phyloP scores from a whole-genome alignment of 2,113 vertebrate species.

The Cryptotis parvus region DNA sequence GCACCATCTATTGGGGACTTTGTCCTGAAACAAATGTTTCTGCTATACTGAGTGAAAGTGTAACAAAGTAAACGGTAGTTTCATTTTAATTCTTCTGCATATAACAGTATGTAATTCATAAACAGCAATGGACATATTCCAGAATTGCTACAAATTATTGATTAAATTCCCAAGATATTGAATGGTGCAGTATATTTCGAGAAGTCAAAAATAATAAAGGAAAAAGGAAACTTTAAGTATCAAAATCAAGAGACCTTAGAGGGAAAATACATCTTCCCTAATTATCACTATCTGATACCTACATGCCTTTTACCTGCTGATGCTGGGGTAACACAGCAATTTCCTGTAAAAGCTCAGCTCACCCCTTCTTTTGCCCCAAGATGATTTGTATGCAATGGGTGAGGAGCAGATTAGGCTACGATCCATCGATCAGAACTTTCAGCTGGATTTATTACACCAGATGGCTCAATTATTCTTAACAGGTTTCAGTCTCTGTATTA shows the following conservation, averaged over 20 bases:
- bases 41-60: not conserved
- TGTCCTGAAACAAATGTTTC: constrained; percentile 60
- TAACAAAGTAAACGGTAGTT: not conserved
- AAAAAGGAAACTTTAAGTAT: constrained; percentile 15
- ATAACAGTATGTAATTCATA: constrained; percentile 7
- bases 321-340: not conserved
- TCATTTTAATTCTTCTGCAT: constrained; percentile 21
- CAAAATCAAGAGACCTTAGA: constrained; percentile 13
- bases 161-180: not conserved
- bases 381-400: constrained; percentile 42
- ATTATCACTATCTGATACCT: constrained; percentile 21
- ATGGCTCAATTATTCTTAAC: constrained; percentile 58
- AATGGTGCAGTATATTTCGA: not conserved
- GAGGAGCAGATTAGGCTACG: constrained; percentile 38
- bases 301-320: constrained; percentile 47
- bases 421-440: constrained; percentile 68
- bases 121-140: not conserved
- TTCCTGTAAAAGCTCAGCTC: constrained; percentile 36
- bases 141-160: constrained; percentile 7
- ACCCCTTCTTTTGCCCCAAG: constrained; percentile 51
- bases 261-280: not conserved
- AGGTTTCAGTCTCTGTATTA: constrained; percentile 72
- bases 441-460: constrained; percentile 24
- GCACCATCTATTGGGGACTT: constrained; percentile 86
- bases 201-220: not conserved